Base-by-base conservation (phyloP, 2,113 vertebrate species). In the Drymodes brunneopygia region DNA sequence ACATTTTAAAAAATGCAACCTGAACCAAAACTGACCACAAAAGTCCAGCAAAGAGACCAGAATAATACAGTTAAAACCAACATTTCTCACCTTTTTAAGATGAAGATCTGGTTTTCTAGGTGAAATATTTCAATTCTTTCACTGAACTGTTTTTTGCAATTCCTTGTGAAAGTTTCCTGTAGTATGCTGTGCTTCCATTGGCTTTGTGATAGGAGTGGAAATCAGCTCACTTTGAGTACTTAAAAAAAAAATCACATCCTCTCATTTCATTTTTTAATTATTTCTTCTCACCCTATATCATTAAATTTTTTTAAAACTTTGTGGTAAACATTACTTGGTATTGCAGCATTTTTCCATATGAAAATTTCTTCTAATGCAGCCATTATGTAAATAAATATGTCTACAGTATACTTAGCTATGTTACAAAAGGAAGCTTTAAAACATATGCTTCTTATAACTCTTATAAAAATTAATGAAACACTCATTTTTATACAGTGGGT, bases 391-490 rank as follows among this genome's bases (percentile, higher is more conserved):
- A 92, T 86, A 93, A 93, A 93, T 88, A 89, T 31, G 58, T 86
- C 92, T 66, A 73, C 75, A 94, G 60, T 84, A 72, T 81, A 88
- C 83, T 87, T 81, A 36, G 38, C 79, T 82, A 60, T 45, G 75
- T 64, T 77, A 60, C 86, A 77, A 61, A 96, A 89, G 65, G 74
- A 95, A 94, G 35, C 71, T 91, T 92, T 71, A 83, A 81, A 65
- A 86, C 65, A 71, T 72, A 71, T 89, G 94, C 94, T 96, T 91
- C 62, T 73, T 88, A 94, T 96, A 96, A 92, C 33, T 70, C 83
- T 90, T 88, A 70, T 57, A 89, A 95, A 96, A 96, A 93, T 86
- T 87, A 91, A 97, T 94, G 73, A 95, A 95, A 94, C 89, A 91
- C 91, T 96, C 87, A 56, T 92, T 96, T 65, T 91, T 79, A 93